These are phyloP conservation scores for Syritta pipiens DNA, from an alignment of 2,888 invertebrate genomes.

Conservation along the genomic window DNA sequence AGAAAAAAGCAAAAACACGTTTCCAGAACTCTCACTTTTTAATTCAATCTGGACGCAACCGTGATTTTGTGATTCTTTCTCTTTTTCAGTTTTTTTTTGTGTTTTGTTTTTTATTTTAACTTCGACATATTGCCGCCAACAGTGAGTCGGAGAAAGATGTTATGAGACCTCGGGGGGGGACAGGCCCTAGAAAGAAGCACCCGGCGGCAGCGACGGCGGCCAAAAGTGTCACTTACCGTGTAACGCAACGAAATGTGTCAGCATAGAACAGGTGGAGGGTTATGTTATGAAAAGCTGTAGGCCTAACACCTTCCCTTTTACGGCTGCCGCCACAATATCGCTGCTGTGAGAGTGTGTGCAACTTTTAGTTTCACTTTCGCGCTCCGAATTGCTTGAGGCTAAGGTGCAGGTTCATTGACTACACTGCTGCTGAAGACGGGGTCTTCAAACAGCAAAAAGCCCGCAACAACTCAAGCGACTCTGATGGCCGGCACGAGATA, in stretches of 20 bases:
- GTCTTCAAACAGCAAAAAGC: constrained; percentile 22
- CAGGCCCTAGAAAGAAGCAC: constrained; percentile 8
- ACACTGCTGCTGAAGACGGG: constrained; percentile 1
- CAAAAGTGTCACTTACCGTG: constrained; percentile 16
- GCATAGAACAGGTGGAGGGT: constrained; percentile 45
- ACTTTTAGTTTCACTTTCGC: constrained; percentile 57
- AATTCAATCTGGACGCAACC: constrained; percentile 66
- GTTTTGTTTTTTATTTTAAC: constrained; percentile 12
- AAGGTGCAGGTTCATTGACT: constrained; percentile 52
- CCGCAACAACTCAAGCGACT: constrained; percentile 15
- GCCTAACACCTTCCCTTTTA: constrained; percentile 10
- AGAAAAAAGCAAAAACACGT: constrained; percentile 51
- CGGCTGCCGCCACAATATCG: background rate
- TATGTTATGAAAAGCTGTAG: constrained; percentile 35
- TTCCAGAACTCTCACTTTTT: constrained; percentile 69
- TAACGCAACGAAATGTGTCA: constrained; percentile 24
- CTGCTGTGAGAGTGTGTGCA: background rate
- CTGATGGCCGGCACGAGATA: constrained; percentile 22
- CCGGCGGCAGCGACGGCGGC: too few relatives aligned
- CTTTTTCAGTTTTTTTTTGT: too few relatives aligned
- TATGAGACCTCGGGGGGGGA: constrained; percentile 10
- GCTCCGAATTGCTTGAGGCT: constrained; percentile 27
- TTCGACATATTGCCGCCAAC: constrained; percentile 29
- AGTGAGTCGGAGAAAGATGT: background rate
- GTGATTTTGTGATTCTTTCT: constrained; percentile 63